phyloP scores from a whole-genome alignment of 2,888 invertebrate genomes.

The Heliconius aoede region DNA sequence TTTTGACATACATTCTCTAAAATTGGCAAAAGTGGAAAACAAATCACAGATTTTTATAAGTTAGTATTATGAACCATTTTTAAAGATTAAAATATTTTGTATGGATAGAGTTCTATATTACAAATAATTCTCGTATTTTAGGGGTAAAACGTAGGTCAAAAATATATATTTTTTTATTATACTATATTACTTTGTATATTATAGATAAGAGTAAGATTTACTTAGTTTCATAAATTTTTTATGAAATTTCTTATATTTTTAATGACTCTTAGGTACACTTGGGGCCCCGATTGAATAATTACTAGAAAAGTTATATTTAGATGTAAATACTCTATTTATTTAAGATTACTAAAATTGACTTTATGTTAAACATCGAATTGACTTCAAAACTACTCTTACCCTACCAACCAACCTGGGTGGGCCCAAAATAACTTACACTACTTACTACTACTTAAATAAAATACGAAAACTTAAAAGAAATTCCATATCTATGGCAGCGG shows the following conservation, averaged over 20 bases:
- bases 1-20: neutral
- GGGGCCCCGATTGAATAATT: neutral
- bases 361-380: neutral
- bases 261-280: neutral
- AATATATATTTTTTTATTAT: neutral
- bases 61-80: neutral
- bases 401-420: too few species aligned
- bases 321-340: neutral
- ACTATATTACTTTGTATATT: neutral
- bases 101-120: neutral
- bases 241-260: neutral
- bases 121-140: neutral
- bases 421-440: too few species aligned
- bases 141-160: neutral
- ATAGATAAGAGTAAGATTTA: neutral
- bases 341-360: neutral
- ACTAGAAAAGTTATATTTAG: neutral
- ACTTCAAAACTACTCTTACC: neutral
- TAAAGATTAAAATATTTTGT: neutral
- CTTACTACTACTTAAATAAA: too few species aligned
- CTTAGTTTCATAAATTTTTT: neutral
- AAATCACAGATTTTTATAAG: too few species aligned
- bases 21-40: too few species aligned
- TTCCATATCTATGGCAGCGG: conserved; percentile 85
- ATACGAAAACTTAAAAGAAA: neutral